Percentiles rank a stretch among this genome's conserved stretches.
phyloP scores from a whole-genome alignment of 2,797 vertebrate species.

The Tragopan temminckii region DNA sequence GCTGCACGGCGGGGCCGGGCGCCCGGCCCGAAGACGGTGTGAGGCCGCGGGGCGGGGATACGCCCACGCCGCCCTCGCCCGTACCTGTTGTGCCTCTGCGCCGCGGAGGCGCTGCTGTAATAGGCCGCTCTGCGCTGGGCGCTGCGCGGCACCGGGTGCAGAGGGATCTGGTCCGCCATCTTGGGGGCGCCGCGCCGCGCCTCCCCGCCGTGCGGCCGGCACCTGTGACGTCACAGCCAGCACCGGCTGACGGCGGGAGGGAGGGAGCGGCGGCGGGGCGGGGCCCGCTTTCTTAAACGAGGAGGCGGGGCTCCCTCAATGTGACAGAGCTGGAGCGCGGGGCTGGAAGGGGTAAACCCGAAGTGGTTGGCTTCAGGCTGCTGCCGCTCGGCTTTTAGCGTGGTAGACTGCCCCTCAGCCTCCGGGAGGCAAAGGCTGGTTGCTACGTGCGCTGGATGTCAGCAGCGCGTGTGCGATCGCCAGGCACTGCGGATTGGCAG shows the following conservation, averaged over 20 bases:
- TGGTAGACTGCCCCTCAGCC: not conserved
- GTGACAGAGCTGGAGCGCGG: fast-evolving
- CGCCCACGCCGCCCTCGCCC: not conserved
- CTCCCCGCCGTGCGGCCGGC: not conserved
- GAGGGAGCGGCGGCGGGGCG: not conserved
- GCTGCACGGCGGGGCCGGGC: not conserved
- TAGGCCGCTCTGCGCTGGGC: conserved; percentile 85
- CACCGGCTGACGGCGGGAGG: not conserved
- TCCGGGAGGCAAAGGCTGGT: too few relatives aligned
- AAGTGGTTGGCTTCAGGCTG: too few relatives aligned
- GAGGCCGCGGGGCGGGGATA: fast-evolving
- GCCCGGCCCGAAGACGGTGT: not conserved
- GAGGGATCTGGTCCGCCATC: conserved; percentile 93
- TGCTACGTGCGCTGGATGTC: not conserved
- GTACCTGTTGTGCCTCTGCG: conserved; percentile 89
- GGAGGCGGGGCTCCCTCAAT: not conserved
- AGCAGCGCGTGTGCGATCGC: fast-evolving
- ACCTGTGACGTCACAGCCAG: not conserved
- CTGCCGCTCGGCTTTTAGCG: not conserved
- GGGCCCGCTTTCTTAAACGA: not conserved
- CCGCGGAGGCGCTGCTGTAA: conserved; percentile 80
- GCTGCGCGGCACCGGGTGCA: conserved; percentile 87
- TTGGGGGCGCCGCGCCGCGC: conserved; percentile 59
- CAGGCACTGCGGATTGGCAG: fast-evolving
- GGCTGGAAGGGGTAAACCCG: fast-evolving